phyloP scores from a whole-genome alignment of 2,888 invertebrate genomes.

The Pediacus dermestoides region DNA sequence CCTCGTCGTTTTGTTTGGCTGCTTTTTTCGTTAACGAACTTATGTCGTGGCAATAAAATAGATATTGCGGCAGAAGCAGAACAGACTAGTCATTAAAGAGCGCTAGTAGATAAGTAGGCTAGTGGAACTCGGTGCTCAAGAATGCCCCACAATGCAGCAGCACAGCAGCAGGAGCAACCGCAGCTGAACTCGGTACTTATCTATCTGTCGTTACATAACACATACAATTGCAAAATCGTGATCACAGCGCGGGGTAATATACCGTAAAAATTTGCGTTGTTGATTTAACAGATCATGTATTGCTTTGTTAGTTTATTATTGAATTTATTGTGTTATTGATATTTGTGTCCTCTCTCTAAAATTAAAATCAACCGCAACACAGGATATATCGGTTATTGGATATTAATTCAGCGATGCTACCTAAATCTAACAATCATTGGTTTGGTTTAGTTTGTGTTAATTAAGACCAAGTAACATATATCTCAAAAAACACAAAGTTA shows the following conservation, averaged over 20 bases:
- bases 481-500: conserved; percentile 17
- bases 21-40: no score
- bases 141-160: conserved; percentile 18
- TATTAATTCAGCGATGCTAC: conserved; percentile 20
- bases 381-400: no score
- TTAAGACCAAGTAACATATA: conserved; percentile 22
- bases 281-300: no score
- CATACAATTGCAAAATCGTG: conserved; percentile 32
- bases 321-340: no score
- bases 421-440: conserved; percentile 11
- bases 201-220: conserved; percentile 25
- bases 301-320: no score
- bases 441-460: conserved; percentile 11
- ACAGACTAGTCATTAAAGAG: conserved; percentile 1
- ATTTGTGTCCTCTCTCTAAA: no score
- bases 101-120: conserved; percentile 42
- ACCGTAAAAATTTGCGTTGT: no score
- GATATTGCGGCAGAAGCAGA: conserved; percentile 4
- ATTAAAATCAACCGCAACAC: no score
- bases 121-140: conserved; percentile 42
- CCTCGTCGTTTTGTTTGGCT: no score
- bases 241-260: no score
- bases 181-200: conserved; percentile 20
- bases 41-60: no score
- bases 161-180: conserved; percentile 16